Conservation (phyloP, 2,888 invertebrate genomes). For the Cerastis rubricosa region DNA sequence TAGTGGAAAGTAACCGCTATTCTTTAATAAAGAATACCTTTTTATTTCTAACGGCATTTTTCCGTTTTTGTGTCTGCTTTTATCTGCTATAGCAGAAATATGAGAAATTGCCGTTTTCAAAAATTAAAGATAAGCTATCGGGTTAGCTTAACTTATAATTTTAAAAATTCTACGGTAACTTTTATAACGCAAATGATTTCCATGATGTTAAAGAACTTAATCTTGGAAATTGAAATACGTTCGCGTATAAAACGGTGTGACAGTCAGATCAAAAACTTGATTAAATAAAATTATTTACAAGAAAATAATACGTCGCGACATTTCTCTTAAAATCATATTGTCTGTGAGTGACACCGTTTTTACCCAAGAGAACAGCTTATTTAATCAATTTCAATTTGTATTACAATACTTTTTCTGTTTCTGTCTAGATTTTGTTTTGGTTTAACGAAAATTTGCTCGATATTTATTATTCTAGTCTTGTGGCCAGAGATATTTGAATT, state of each 20-base stretch:
- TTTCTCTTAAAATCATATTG: constrained; percentile 55
- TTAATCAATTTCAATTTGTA: constrained; percentile 50
- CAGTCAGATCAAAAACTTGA: constrained; percentile 42
- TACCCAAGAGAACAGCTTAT: constrained; percentile 46
- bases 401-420: constrained; percentile 34
- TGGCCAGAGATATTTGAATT: neutral
- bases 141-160: neutral
- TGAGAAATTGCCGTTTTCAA: neutral
- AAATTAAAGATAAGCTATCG: neutral
- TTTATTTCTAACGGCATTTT: neutral
- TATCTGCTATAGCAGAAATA: neutral
- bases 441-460: constrained; percentile 12
- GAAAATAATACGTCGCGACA: constrained; percentile 47
- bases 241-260: constrained; percentile 28
- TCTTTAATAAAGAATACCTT: neutral
- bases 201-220: neutral
- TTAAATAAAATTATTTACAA: constrained; percentile 61
- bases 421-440: constrained; percentile 14
- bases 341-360: constrained; percentile 58
- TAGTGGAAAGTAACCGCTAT: neutral
- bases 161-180: neutral
- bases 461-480: constrained; percentile 33
- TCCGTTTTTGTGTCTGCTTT: neutral
- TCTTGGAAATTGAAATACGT: no score
- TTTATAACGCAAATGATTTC: neutral